phyloP scores from a whole-genome alignment of 2,888 invertebrate species.

The Cephonodes hylas region DNA sequence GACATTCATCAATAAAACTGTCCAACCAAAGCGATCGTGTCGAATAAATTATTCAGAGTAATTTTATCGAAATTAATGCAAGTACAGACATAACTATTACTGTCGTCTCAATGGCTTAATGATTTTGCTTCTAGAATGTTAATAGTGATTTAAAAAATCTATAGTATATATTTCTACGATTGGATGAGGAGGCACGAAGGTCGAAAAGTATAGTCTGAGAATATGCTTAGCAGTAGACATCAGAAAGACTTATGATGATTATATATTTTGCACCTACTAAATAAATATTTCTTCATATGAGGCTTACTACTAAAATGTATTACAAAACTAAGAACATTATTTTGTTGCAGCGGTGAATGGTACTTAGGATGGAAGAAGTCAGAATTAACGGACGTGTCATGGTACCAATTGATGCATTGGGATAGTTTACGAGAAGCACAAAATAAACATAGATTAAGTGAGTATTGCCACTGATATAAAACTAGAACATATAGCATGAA shows the following conservation, averaged over 20 bases:
- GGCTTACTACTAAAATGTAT: too few relatives aligned
- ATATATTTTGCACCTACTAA: too few relatives aligned
- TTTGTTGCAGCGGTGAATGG: conserved; percentile 94
- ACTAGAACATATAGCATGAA: too few relatives aligned
- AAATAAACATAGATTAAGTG: conserved; percentile 96
- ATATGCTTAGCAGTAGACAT: too few relatives aligned
- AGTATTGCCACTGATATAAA: too few relatives aligned
- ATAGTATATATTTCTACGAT: too few relatives aligned
- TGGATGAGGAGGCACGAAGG: too few relatives aligned
- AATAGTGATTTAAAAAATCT: too few relatives aligned
- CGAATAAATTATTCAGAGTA: not conserved
- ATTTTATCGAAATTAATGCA: not conserved
- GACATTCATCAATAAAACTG: not conserved
- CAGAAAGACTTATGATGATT: too few relatives aligned
- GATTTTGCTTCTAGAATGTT: too few relatives aligned
- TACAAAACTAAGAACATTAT: conserved; percentile 5
- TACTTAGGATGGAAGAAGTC: conserved; percentile 95
- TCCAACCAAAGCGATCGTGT: not conserved
- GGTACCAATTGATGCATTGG: conserved; percentile 98
- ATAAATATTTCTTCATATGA: not conserved
- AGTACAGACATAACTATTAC: not conserved
- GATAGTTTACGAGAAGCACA: conserved; percentile 97
- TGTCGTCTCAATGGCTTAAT: not conserved
- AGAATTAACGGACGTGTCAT: conserved; percentile 94
- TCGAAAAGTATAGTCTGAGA: too few relatives aligned